These are phyloP conservation scores for Epirrita christyi DNA, from an alignment of 2,888 invertebrate genomes.

Conservation along the genomic window DNA sequence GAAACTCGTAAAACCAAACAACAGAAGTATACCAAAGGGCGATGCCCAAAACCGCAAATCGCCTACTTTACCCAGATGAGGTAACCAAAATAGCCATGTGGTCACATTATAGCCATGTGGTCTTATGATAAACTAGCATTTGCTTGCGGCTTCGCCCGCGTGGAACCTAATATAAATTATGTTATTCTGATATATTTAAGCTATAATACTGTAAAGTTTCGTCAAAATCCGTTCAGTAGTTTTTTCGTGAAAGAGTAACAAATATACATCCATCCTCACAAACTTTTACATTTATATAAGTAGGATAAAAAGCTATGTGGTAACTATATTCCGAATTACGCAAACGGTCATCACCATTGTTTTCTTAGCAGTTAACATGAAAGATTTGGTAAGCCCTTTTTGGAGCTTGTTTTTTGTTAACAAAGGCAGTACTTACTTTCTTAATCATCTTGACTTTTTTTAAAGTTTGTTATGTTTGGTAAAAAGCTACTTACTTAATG, in stretches of 20 bases:
- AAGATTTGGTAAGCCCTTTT: neutral
- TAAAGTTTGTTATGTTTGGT: neutral
- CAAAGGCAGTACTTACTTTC: neutral
- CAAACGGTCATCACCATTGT: slow-evolving; percentile 27
- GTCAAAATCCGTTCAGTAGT: too few species aligned
- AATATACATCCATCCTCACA: too few species aligned
- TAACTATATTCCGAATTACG: neutral
- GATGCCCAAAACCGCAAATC: slow-evolving; percentile 26
- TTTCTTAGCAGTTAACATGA: slow-evolving; percentile 28
- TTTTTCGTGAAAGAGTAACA: too few species aligned
- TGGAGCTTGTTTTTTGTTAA: neutral
- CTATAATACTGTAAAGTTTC: too few species aligned
- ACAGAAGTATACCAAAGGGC: slow-evolving; percentile 14
- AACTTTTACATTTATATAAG: too few species aligned
- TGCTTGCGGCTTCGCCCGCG: too few species aligned
- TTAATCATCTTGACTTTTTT: neutral
- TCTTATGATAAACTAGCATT: too few species aligned
- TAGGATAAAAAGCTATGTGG: slow-evolving; percentile 1
- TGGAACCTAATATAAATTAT: too few species aligned
- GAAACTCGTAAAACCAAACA: slow-evolving; percentile 19
- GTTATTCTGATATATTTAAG: too few species aligned
- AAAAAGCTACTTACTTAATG: too few species aligned
- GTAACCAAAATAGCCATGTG: slow-evolving; percentile 9
- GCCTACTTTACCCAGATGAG: slow-evolving; percentile 1
- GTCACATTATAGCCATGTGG: neutral